A percentile compares a stretch with the other conserved stretches of the same genome.
These are phyloP conservation scores for Drosophila pandora DNA, from an alignment of 1,140 invertebrate species.

Conservation along the genomic window DNA sequence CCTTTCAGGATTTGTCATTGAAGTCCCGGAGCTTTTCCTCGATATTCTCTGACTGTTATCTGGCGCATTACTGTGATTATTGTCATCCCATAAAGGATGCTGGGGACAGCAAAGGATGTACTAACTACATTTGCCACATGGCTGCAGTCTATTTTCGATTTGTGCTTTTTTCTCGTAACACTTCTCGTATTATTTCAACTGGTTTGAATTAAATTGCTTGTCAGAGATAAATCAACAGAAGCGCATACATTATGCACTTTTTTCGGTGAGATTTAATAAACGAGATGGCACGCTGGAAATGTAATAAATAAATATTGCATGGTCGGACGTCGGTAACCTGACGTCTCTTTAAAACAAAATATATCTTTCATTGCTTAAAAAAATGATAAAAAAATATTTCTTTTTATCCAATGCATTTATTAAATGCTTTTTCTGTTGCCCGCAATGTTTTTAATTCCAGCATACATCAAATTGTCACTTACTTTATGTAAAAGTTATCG, in stretches of 20 bases:
- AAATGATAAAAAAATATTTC: slow-evolving; percentile 5
- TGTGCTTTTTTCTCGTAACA: slow-evolving; percentile 4
- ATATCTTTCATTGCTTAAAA: slow-evolving; percentile 34
- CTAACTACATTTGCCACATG: slow-evolving; percentile 47
- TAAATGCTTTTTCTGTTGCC: neutral
- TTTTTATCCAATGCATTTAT: slow-evolving; percentile 1
- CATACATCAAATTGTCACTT: neutral
- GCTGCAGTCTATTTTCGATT: slow-evolving; percentile 22
- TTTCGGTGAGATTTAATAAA: slow-evolving; percentile 51
- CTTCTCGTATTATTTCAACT: slow-evolving; percentile 13
- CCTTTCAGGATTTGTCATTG: slow-evolving; percentile 45
- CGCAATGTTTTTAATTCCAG: neutral
- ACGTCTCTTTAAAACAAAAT: slow-evolving; percentile 31
- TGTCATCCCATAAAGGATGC: slow-evolving; percentile 40
- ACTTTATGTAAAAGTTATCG: neutral
- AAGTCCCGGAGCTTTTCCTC: slow-evolving; percentile 18
- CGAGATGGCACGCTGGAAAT: slow-evolving; percentile 39
- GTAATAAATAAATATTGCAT: slow-evolving; percentile 47
- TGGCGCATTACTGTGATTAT: slow-evolving; percentile 56
- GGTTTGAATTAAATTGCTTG: slow-evolving; percentile 48
- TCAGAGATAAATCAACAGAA: slow-evolving; percentile 49
- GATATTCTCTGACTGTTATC: slow-evolving; percentile 70
- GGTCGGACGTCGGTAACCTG: slow-evolving; percentile 6
- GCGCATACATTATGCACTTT: slow-evolving; percentile 40
- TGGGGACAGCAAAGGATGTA: slow-evolving; percentile 17